Percentiles rank a stretch among this genome's conserved stretches.
Conservation (phyloP, 1,140 invertebrate species). For the Drosophila hydei region DNA sequence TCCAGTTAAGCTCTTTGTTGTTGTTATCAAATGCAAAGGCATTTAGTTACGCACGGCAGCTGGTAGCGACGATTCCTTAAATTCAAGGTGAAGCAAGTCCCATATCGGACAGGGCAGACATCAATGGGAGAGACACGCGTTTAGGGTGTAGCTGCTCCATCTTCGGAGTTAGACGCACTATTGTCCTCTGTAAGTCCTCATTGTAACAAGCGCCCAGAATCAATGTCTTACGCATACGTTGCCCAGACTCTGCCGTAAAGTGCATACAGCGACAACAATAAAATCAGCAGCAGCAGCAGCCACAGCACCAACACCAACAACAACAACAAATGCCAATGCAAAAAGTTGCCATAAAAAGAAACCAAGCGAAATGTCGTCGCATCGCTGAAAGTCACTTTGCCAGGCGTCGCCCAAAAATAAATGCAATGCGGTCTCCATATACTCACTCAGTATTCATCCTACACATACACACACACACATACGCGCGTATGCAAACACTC, state of each 20-base stretch:
- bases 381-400: constrained; percentile 38
- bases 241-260: constrained; percentile 65
- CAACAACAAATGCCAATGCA: constrained; percentile 57
- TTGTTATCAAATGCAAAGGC: constrained; percentile 21
- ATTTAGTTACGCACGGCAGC: constrained; percentile 58
- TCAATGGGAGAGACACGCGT: neutral
- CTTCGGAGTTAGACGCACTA: constrained; percentile 79
- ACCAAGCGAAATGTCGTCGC: constrained; percentile 46
- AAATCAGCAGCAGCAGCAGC: constrained; percentile 32
- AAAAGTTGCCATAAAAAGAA: constrained; percentile 79
- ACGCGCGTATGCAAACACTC: constrained; percentile 1
- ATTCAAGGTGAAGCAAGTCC: constrained; percentile 57
- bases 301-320: constrained; percentile 15
- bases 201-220: constrained; percentile 83
- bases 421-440: constrained; percentile 61
- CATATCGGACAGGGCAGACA: neutral
- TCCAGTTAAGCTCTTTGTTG: neutral
- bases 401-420: constrained; percentile 76
- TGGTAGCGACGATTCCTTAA: constrained; percentile 58
- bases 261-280: constrained; percentile 60
- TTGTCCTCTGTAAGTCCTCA: constrained; percentile 84
- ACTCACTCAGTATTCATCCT: constrained; percentile 52
- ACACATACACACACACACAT: constrained; percentile 25
- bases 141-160: constrained; percentile 44
- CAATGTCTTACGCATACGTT: constrained; percentile 79